These are phyloP conservation scores for Phoebastria nigripes DNA, from an alignment of 2,797 vertebrate genomes.

Conservation along the genomic window DNA sequence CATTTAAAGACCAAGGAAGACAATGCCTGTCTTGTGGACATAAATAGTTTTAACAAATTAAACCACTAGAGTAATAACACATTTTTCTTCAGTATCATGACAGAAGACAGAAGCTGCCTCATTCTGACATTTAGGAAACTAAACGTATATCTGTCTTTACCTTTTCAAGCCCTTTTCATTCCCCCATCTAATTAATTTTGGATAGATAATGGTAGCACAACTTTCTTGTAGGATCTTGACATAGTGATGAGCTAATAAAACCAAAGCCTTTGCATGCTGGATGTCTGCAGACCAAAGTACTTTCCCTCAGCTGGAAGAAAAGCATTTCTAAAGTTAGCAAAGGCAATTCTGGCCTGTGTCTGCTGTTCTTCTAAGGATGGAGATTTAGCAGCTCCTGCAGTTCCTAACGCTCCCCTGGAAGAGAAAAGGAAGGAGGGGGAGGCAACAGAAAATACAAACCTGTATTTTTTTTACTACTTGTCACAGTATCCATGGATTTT, in stretches of 20 bases:
- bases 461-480: neutral
- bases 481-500: neutral
- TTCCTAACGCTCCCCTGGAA: neutral
- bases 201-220: neutral
- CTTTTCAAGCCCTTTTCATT: slow-evolving; percentile 51
- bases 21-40: neutral
- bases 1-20: neutral
- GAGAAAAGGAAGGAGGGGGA: neutral
- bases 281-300: neutral
- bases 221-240: neutral
- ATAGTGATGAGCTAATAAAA: neutral
- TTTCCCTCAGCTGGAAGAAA: neutral
- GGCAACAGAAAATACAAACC: neutral
- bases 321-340: neutral
- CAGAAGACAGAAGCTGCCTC: slow-evolving; percentile 33
- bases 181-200: slow-evolving; percentile 12
- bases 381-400: neutral
- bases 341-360: neutral
- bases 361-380: neutral
- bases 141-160: neutral
- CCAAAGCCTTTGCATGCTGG: neutral
- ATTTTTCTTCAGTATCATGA: slow-evolving; percentile 35
- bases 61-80: neutral
- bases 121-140: slow-evolving; percentile 37
- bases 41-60: slow-evolving; percentile 32